Percentiles rank a stretch among this genome's conserved stretches.
Evolutionary conservation across 2,888 invertebrate genomes (phyloP).

Genomic region (Lydus trimaculatus): DNA sequence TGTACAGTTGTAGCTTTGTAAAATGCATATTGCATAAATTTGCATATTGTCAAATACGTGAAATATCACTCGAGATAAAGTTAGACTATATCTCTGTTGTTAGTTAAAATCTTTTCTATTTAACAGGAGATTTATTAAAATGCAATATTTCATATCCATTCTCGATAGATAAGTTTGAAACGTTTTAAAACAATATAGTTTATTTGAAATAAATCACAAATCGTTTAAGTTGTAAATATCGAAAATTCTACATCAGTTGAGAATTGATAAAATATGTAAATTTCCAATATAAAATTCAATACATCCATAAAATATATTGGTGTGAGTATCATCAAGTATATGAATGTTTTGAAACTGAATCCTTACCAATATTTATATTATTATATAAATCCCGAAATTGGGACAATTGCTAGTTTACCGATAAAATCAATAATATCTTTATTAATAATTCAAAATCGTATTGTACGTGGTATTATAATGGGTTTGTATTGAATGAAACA

Average conservation of each 20-base stretch:
- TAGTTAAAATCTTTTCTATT: no score
- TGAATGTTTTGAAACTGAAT: background rate
- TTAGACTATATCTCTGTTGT: no score
- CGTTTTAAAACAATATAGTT: background rate
- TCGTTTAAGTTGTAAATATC: background rate
- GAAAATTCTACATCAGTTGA: no score
- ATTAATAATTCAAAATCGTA: background rate
- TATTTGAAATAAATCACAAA: background rate
- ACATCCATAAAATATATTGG: no score
- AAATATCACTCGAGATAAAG: no score
- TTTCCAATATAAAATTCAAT: background rate
- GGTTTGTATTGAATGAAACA: background rate
- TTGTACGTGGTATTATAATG: background rate
- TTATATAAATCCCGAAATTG: constrained; percentile 1
- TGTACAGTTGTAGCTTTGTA: no score
- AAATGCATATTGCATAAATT: no score
- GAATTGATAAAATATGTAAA: background rate
- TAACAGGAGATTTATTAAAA: no score
- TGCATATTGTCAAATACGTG: no score
- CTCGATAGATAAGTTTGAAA: background rate
- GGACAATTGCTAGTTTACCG: constrained; percentile 4
- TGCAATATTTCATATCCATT: no score
- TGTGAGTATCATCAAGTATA: background rate
- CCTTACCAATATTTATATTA: background rate
- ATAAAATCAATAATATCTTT: constrained; percentile 2